phyloP scores from a whole-genome alignment of 2,888 invertebrate species.

The Neoaliturus tenellus region DNA sequence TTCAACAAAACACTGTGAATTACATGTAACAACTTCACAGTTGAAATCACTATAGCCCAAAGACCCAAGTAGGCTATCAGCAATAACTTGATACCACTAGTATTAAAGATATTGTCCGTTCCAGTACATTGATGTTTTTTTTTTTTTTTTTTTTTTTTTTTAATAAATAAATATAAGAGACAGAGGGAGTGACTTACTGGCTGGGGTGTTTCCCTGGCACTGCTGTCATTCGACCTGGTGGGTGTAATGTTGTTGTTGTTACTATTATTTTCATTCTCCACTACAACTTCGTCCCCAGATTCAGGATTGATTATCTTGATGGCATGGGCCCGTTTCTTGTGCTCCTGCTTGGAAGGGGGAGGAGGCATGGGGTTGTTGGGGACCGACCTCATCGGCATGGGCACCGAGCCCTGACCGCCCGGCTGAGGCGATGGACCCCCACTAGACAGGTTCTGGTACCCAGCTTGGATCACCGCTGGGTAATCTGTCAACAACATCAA shows the following conservation, averaged over 20 bases:
- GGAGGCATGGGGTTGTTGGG: not conserved
- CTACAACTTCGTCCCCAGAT: not conserved
- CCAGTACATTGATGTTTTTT: no score
- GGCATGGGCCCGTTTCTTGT: conserved; percentile 8
- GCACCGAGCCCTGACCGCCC: conserved; percentile 6
- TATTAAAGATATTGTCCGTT: no score
- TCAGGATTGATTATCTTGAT: conserved; percentile 46
- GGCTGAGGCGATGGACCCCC: conserved; percentile 23
- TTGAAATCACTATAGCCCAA: no score
- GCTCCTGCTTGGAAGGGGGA: not conserved
- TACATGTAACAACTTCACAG: no score
- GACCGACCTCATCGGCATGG: not conserved
- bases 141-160: no score
- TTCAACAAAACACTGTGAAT: no score
- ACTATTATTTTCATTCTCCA: not conserved
- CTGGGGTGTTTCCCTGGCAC: conserved; percentile 48
- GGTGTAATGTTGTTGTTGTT: conserved; percentile 47
- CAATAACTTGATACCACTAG: no score
- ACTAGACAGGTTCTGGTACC: not conserved
- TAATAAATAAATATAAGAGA: not conserved
- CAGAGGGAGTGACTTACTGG: conserved; percentile 16
- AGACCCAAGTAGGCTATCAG: no score
- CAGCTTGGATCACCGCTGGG: not conserved
- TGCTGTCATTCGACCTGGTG: conserved; percentile 40
- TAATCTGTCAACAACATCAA: conserved; percentile 8